These are phyloP conservation scores for Distichodus sexfasciatus DNA, from an alignment of 2,797 vertebrate species.

Conservation along the genomic window DNA sequence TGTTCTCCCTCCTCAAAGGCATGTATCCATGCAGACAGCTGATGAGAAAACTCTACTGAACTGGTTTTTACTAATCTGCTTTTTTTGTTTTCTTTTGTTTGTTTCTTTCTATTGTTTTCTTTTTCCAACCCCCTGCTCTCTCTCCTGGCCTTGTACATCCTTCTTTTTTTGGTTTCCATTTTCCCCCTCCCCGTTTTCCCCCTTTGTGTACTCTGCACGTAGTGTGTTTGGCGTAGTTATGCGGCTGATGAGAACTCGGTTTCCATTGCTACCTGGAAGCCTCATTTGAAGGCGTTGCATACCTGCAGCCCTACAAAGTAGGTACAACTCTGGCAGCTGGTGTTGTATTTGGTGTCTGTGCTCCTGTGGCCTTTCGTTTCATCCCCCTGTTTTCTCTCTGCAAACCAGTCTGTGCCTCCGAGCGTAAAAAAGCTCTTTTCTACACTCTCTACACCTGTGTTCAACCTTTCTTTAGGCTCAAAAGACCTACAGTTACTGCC, in stretches of 20 bases:
- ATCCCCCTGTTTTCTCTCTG: slow-evolving; percentile 39
- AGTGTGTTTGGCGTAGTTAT: slow-evolving; percentile 99
- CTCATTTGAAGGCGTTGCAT: slow-evolving; percentile 98
- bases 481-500: slow-evolving; percentile 56
- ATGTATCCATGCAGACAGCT: slow-evolving; percentile 77
- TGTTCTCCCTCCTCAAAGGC: slow-evolving; percentile 81
- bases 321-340: slow-evolving; percentile 84
- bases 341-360: slow-evolving; percentile 74
- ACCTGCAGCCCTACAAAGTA: slow-evolving; percentile 99
- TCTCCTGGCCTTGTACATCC: slow-evolving; percentile 68
- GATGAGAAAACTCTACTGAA: slow-evolving; percentile 70
- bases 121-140: slow-evolving; percentile 57
- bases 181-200: slow-evolving; percentile 50
- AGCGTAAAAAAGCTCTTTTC: slow-evolving; percentile 27
- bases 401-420: slow-evolving; percentile 32
- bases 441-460: slow-evolving; percentile 22
- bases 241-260: slow-evolving; percentile 99
- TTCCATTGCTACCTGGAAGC: slow-evolving; percentile 99
- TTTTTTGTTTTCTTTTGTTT: slow-evolving; percentile 68
- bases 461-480: slow-evolving; percentile 15
- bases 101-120: slow-evolving; percentile 24
- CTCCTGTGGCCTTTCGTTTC: slow-evolving; percentile 53
- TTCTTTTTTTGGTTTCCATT: slow-evolving; percentile 54
- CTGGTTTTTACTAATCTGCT: slow-evolving; percentile 80
- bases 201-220: slow-evolving; percentile 74